Conservation (phyloP, 1,140 invertebrate genomes). For the Trichonephila inaurata region DNA sequence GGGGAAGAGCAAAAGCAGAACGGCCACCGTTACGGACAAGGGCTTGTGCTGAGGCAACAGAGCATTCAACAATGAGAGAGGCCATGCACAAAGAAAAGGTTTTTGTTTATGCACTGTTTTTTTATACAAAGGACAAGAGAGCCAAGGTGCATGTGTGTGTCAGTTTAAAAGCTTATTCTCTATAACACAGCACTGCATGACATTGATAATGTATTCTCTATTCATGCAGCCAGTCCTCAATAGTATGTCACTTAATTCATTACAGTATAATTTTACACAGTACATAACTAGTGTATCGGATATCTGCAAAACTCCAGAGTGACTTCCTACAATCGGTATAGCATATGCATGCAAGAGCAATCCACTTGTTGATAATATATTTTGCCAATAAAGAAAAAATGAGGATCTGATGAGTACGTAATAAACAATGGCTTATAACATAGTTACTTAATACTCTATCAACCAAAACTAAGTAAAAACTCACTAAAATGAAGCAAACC, state of each 20-base stretch:
- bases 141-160: constrained; percentile 5
- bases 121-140: constrained; percentile 14
- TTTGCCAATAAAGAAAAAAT: too few relatives aligned
- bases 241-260: not conserved
- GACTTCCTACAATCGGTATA: too few relatives aligned
- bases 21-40: constrained; percentile 34
- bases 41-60: constrained; percentile 39
- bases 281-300: too few relatives aligned
- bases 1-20: constrained; percentile 61
- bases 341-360: too few relatives aligned
- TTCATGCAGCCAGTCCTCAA: constrained; percentile 1
- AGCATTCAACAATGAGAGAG: constrained; percentile 29
- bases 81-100: constrained; percentile 11
- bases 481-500: too few relatives aligned
- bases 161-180: constrained; percentile 10
- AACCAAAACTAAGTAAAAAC: too few relatives aligned
- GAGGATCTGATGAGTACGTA: too few relatives aligned
- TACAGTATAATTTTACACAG: not conserved
- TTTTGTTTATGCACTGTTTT: too few relatives aligned
- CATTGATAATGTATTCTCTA: not conserved
- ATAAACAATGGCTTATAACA: too few relatives aligned
- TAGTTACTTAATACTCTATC: too few relatives aligned
- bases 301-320: too few relatives aligned
- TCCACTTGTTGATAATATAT: too few relatives aligned
- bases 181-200: not conserved